Evolutionary conservation across 2,113 vertebrate genomes (phyloP).

Genomic region (Todiramphus chloris): DNA sequence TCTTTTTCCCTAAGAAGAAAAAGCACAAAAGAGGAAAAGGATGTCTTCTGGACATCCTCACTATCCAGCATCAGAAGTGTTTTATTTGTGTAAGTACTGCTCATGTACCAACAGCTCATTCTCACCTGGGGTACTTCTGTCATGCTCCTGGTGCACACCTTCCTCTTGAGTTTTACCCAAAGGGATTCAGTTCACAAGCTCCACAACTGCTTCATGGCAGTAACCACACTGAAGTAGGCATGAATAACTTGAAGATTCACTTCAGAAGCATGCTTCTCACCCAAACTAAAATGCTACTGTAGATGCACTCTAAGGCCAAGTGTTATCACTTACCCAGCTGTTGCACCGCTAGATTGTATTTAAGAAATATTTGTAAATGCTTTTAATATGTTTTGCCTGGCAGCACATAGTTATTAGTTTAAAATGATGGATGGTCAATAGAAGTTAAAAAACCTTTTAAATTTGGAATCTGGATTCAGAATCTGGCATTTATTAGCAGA

Average conservation of each 20-base stretch:
- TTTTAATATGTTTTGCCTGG: neutral
- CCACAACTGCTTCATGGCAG: neutral
- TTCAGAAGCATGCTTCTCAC: neutral
- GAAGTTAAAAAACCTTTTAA: neutral
- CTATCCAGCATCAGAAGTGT: neutral
- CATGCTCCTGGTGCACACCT: neutral
- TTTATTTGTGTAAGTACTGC: rapidly evolving
- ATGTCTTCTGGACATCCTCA: neutral
- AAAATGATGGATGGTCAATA: neutral
- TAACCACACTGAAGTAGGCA: neutral
- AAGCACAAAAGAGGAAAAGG: neutral
- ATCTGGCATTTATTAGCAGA: neutral
- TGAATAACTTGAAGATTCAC: neutral
- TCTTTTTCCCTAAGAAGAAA: neutral
- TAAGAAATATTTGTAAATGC: neutral
- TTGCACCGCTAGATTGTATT: neutral
- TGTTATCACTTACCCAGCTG: neutral
- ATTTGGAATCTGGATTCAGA: neutral
- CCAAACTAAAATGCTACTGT: neutral
- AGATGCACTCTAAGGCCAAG: neutral
- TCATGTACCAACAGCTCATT: neutral
- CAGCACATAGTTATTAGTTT: neutral
- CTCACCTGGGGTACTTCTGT: neutral
- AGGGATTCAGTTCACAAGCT: neutral
- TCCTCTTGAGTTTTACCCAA: neutral